A percentile compares a stretch with the other conserved stretches of the same genome.
These are phyloP conservation scores for Ectemnius lituratus DNA, from an alignment of 2,888 invertebrate species.

Conservation along the genomic window DNA sequence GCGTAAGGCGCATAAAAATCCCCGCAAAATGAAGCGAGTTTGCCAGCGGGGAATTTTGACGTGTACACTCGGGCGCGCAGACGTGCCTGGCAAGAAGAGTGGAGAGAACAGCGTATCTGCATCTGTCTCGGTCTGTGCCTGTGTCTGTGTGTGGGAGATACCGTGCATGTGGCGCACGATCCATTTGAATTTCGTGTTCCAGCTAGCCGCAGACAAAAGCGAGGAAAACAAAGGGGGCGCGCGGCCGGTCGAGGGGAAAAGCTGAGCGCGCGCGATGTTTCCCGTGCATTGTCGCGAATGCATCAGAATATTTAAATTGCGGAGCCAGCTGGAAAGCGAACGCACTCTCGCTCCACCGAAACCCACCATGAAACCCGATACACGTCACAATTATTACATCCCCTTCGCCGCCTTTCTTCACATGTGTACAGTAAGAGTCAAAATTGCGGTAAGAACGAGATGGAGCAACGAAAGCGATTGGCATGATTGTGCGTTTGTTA, in stretches of 20 bases:
- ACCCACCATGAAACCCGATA: background rate
- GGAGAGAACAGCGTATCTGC: slow-evolving; percentile 3
- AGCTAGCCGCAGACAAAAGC: slow-evolving; percentile 7
- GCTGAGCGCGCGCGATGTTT: background rate
- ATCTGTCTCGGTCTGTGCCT: slow-evolving; percentile 6
- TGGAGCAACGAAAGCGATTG: no score
- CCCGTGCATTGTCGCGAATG: background rate
- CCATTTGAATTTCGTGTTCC: slow-evolving; percentile 16
- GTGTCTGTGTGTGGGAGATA: background rate
- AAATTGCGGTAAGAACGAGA: no score
- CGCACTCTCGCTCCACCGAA: background rate
- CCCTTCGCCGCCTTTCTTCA: background rate
- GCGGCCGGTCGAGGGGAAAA: background rate
- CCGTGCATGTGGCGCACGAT: background rate
- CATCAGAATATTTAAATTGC: background rate
- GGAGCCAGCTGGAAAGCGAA: background rate
- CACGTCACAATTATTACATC: background rate
- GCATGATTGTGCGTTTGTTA: no score
- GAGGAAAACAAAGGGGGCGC: background rate
- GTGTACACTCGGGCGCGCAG: slow-evolving; percentile 7
- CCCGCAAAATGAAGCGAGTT: background rate
- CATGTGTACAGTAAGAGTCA: no score
- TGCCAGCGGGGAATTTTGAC: slow-evolving; percentile 22
- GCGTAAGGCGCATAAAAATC: slow-evolving; percentile 15
- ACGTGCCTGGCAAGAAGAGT: slow-evolving; percentile 11